These are phyloP conservation scores for Saimiri boliviensis DNA, from an alignment of 2,113 vertebrate genomes.

Conservation along the genomic window DNA sequence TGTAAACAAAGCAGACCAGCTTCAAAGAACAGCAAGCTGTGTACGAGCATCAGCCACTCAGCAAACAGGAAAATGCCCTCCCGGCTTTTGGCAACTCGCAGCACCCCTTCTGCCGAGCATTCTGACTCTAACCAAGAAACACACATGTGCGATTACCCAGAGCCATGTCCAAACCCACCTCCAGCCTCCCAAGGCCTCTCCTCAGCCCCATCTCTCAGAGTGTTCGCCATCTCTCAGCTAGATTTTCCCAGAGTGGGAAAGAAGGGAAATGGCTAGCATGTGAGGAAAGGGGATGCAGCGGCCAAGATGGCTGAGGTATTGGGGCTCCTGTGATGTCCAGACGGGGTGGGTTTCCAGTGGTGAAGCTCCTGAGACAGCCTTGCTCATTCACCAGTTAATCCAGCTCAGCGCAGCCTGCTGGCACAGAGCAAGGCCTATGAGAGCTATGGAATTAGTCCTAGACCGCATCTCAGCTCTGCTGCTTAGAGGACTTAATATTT, in stretches of 20 bases:
- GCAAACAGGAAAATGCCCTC: conserved; percentile 34
- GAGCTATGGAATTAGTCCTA: not conserved
- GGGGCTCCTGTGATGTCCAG: not conserved
- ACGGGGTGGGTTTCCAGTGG: not conserved
- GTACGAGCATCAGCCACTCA: not conserved
- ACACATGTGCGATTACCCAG: not conserved
- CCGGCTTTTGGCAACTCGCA: not conserved
- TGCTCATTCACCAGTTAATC: not conserved
- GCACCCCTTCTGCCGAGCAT: not conserved
- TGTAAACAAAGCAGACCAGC: conserved; percentile 61
- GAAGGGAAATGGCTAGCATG: not conserved
- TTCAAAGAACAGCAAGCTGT: conserved; percentile 46
- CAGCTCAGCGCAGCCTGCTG: not conserved
- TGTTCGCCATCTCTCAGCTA: not conserved
- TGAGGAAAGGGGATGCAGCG: not conserved
- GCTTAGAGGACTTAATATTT: not conserved
- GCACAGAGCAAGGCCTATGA: not conserved
- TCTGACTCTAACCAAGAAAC: not conserved
- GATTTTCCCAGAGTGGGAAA: not conserved
- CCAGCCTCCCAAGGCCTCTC: not conserved
- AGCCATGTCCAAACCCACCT: not conserved
- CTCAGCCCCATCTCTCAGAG: fast-evolving
- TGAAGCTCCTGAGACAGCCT: not conserved
- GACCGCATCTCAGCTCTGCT: not conserved
- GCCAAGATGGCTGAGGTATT: no score